Conservation (phyloP, 2,888 invertebrate species). For the Imbricaverruca yamaguchii region DNA sequence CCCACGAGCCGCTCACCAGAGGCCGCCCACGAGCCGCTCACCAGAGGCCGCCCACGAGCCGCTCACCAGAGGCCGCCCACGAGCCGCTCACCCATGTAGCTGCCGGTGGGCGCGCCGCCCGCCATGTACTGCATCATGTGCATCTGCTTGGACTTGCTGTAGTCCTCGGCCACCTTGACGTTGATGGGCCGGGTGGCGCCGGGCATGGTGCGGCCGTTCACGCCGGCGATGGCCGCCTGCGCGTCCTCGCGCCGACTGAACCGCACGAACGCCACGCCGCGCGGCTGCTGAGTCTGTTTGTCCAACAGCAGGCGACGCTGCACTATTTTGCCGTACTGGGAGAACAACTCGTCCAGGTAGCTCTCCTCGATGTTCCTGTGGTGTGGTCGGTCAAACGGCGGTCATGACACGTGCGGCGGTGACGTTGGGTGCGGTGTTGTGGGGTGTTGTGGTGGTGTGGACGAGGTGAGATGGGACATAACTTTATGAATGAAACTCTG, state of each 20-base stretch:
- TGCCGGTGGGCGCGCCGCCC: too few species aligned
- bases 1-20: neutral
- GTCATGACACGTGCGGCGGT: too few species aligned
- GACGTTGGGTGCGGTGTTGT: too few species aligned
- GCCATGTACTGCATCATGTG: slow-evolving; percentile 39
- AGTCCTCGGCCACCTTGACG: slow-evolving; percentile 79
- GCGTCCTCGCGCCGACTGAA: slow-evolving; percentile 56
- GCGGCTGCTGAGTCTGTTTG: slow-evolving; percentile 74
- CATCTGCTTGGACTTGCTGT: slow-evolving; percentile 71
- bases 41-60: neutral
- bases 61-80: neutral
- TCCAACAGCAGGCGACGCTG: slow-evolving; percentile 86
- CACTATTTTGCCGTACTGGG: slow-evolving; percentile 80
- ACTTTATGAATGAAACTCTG: too few species aligned
- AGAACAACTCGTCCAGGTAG: slow-evolving; percentile 71
- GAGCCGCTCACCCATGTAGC: too few species aligned
- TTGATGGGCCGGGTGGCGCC: slow-evolving; percentile 74
- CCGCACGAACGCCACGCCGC: slow-evolving; percentile 90
- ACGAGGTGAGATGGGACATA: too few species aligned
- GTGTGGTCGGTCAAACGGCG: too few species aligned
- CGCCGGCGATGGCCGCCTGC: slow-evolving; percentile 73
- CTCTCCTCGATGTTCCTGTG: slow-evolving; percentile 3
- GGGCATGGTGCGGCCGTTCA: slow-evolving; percentile 71
- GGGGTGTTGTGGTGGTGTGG: too few species aligned
- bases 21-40: neutral